Evolutionary conservation across 2,113 vertebrate species (phyloP), one percentile per base, ranked within the genome.

Genomic region (Plecturocebus donacophilus): DNA sequence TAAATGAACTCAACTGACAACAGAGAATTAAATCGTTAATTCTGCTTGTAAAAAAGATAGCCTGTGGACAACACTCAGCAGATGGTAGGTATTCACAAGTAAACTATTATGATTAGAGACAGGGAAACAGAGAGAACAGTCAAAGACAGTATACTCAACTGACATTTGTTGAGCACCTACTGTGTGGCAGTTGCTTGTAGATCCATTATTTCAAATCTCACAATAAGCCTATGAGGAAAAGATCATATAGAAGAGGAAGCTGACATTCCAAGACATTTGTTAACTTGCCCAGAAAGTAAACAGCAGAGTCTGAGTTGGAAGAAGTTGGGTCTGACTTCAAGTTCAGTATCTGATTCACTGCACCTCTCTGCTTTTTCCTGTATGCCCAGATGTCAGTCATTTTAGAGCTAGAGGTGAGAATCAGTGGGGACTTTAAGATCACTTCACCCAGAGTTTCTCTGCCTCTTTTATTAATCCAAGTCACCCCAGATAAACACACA

Each of bases 161-260:
- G 84, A 84, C 21, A 42, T 95, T 95, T n/a, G 77, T 25, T 85
- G 84, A 75, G 40, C 40, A 86, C 30, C n/a, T 88, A 83, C 45
- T 82, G 35, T 71, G 40, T 88, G 58, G 66, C 66, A 38, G 13
- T 40, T 90, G 61, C 38, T 68, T 92, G 11, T 25, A 87, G 76
- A 12, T 71, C 40, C 35, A 45, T 95, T 73, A 49, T 86, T 83
- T 93, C 61, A 79, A 93, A 73, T 82, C 17, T 87, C 61, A 49
- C 23, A 71, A 42, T 66, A 52, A 92, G 16, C 52, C 52, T 79
- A 0, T 83, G 71, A 83, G 30, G 54, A 76, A 84, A 87, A 68
- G 45, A 84, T 3, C 19, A 17, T 14, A 54, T 4, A n/a, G 30
- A 96, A 45, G 76, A 81, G 61, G 87, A 66, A 61, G 16, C 7